Percentiles rank a stretch among this genome's conserved stretches.
Evolutionary conservation across 2,797 vertebrate genomes (phyloP).

Genomic region (Sternotherus odoratus): DNA sequence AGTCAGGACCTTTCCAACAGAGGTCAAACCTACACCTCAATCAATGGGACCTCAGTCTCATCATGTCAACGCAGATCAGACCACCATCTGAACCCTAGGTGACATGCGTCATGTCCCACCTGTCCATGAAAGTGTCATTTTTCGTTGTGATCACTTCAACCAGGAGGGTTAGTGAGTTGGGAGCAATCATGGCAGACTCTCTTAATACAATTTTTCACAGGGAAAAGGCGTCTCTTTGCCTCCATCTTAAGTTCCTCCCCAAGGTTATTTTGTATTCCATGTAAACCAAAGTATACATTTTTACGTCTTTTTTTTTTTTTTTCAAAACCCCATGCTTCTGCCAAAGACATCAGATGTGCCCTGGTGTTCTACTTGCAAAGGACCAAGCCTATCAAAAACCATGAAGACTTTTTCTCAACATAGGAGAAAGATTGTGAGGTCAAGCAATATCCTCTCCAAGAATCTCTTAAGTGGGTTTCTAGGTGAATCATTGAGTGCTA

Average conservation of each 20-base stretch:
- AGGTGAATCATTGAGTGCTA: background rate
- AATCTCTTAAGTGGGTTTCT: background rate
- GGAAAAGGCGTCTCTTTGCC: too few relatives aligned
- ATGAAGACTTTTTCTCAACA: background rate
- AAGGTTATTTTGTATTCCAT: background rate
- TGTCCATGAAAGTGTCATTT: background rate
- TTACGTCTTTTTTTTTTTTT: background rate
- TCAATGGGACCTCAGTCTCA: too few relatives aligned
- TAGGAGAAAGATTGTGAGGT: background rate
- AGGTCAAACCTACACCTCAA: too few relatives aligned
- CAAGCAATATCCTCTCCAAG: background rate
- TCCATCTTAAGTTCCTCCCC: background rate
- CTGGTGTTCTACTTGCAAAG: background rate
- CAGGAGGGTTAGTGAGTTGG: background rate
- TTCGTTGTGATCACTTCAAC: background rate
- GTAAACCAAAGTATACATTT: background rate
- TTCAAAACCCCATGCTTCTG: background rate
- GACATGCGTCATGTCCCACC: too few relatives aligned
- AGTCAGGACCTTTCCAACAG: too few relatives aligned
- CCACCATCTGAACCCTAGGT: too few relatives aligned
- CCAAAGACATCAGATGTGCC: background rate
- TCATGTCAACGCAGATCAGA: too few relatives aligned
- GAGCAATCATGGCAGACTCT: background rate
- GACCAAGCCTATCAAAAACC: background rate
- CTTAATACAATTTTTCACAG: background rate